A percentile compares a stretch with the other conserved stretches of the same genome.
phyloP scores from a whole-genome alignment of 2,888 invertebrate species.

The Pristionchus arcanus region DNA sequence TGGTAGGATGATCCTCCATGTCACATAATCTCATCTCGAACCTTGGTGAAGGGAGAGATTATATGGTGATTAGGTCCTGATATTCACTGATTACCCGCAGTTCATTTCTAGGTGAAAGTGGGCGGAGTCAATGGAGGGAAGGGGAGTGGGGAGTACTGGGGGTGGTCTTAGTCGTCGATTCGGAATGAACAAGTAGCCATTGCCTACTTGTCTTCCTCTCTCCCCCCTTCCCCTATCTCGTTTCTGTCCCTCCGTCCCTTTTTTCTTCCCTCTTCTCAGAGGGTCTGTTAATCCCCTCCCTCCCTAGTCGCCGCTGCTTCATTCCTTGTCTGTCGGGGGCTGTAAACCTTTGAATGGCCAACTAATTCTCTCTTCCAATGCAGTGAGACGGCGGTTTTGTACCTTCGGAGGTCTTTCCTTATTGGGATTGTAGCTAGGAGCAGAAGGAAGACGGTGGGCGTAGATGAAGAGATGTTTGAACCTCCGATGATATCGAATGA shows the following conservation, averaged over 20 bases:
- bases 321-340: not conserved
- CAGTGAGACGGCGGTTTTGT: not conserved
- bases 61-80: constrained; percentile 20
- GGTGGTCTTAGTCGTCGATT: constrained; percentile 27
- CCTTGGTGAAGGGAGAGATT: constrained; percentile 28
- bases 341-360: constrained; percentile 43
- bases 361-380: not conserved
- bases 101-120: not conserved
- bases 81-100: constrained; percentile 3
- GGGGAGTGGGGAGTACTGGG: not conserved
- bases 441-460: not conserved
- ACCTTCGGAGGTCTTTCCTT: not conserved
- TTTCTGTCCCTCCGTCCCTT: constrained; percentile 20
- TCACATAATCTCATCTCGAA: constrained; percentile 37
- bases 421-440: not conserved
- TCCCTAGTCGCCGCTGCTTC: not conserved
- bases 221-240: constrained; percentile 35
- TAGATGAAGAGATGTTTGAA: not conserved
- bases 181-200: constrained; percentile 10
- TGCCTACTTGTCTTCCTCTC: constrained; percentile 35
- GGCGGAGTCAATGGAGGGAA: not conserved
- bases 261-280: not conserved
- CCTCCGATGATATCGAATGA: not conserved
- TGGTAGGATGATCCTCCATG: constrained; percentile 42
- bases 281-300: constrained; percentile 19